A percentile compares a stretch with the other conserved stretches of the same genome.
Evolutionary conservation across 2,113 vertebrate species (phyloP).

Genomic region (Hydrolagus affinis): DNA sequence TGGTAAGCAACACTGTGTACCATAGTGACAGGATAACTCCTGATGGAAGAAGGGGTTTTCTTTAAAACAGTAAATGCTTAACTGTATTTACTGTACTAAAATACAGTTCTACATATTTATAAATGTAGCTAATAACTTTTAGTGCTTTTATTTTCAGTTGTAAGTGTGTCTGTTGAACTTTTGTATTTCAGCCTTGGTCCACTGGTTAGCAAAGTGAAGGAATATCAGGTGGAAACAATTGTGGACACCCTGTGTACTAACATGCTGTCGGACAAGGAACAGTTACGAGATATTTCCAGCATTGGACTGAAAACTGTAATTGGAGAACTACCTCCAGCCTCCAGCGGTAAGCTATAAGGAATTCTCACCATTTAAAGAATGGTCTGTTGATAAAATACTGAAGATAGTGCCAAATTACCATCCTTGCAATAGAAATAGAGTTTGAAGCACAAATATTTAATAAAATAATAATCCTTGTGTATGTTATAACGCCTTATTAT

Average conservation of each 20-base stretch:
- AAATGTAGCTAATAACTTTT: background rate
- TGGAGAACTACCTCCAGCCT: slow-evolving; percentile 94
- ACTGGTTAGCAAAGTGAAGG: slow-evolving; percentile 96
- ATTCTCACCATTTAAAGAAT: too few relatives aligned
- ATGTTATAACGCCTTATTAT: too few relatives aligned
- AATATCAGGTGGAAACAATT: slow-evolving; percentile 97
- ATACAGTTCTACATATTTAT: too few relatives aligned
- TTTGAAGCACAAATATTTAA: too few relatives aligned
- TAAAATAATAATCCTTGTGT: too few relatives aligned
- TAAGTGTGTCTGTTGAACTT: background rate
- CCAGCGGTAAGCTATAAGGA: slow-evolving; percentile 70
- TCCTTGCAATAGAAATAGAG: too few relatives aligned
- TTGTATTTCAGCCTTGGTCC: slow-evolving; percentile 74
- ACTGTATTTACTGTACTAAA: too few relatives aligned
- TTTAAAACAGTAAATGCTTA: background rate
- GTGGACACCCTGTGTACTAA: slow-evolving; percentile 97
- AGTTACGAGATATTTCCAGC: slow-evolving; percentile 92
- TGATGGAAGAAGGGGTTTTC: background rate
- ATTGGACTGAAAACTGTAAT: slow-evolving; percentile 98
- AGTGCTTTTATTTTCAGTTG: background rate
- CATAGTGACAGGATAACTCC: too few relatives aligned
- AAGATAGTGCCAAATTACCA: too few relatives aligned
- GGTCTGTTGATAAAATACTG: too few relatives aligned
- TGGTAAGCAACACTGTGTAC: slow-evolving; percentile 59
- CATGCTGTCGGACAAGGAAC: slow-evolving; percentile 98